Evolutionary conservation across 2,888 invertebrate genomes (phyloP), one percentile per base, ranked within the genome.

Genomic region (Abrostola tripartita): DNA sequence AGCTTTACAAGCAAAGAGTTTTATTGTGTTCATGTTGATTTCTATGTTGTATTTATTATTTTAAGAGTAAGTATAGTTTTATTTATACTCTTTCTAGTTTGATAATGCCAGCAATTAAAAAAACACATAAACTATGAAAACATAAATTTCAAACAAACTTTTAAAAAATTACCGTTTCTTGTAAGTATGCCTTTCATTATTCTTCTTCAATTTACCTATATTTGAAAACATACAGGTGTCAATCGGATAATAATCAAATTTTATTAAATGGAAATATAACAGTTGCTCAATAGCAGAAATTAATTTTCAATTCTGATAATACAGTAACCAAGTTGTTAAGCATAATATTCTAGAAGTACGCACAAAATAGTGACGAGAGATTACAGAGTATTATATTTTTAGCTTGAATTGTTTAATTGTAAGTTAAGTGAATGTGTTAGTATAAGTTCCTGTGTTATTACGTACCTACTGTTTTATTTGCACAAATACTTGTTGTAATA

Each of bases 391-490:
- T 65, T 49, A 57, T 60, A 70, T 60, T 65, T 61, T 59, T 52
- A 55, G 52, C 52, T 14, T 47, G 47, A 49, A 53, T 47, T 47
- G 36, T 70, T 68, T 57, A 68, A 52, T 49, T 60, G 6, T 79
- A 71, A 44, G 24, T 24, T 40, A 40, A 72, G 72, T 65, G 41
- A 61, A 64, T 81, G 62, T 52, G 60, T 72, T 79, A 83, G 77
- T 57, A 60, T 81, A 81, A 74, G 80, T 79, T 82, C 66, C 75
- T 82, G 71, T 78, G 76, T 78, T 74, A 58, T 65, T 37, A 56
- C 64, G 67, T 72, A 72, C 57, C 74, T 80, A 68, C 54, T 68
- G 72, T 78, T 81, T 75, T 78, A 78, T 74, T 74, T 66, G 78
- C 81, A 78, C 75, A 80, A 71, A 77, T 64, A 73, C 24, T 74